A percentile compares a stretch with the other conserved stretches of the same genome.
phyloP scores from a whole-genome alignment of 2,888 invertebrate genomes.

The Campoplex nolae region DNA sequence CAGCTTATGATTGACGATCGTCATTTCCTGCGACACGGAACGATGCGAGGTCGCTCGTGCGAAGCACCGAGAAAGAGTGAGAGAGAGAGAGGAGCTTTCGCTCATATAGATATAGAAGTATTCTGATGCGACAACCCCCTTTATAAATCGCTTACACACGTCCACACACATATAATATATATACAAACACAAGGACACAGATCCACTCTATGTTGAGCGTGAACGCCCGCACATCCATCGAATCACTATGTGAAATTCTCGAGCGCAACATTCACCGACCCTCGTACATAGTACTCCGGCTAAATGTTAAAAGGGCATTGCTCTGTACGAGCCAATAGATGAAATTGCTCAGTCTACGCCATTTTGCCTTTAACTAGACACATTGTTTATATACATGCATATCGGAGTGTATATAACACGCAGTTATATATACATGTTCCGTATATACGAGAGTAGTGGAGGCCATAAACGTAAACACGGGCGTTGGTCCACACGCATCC shows the following conservation, averaged over 20 bases:
- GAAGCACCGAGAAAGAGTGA: constrained; percentile 6
- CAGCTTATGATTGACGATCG: constrained; percentile 72
- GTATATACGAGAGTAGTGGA: constrained; percentile 53
- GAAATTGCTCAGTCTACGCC: neutral
- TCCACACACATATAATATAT: neutral
- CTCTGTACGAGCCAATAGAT: neutral
- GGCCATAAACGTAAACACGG: constrained; percentile 71
- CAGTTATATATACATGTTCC: constrained; percentile 43
- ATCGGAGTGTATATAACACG: constrained; percentile 17
- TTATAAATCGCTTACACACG: constrained; percentile 32
- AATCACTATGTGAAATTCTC: constrained; percentile 20
- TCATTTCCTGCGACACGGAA: constrained; percentile 74
- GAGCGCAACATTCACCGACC: constrained; percentile 26
- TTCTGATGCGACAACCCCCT: constrained; percentile 24
- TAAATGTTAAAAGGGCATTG: constrained; percentile 19
- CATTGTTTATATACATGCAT: constrained; percentile 12
- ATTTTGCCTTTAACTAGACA: constrained; percentile 12
- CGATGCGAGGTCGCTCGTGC: constrained; percentile 66
- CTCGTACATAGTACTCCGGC: neutral
- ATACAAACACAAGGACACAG: constrained; percentile 27
- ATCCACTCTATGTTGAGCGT: constrained; percentile 17
- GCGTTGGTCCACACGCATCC: constrained; percentile 62
- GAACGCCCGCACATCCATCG: constrained; percentile 43
- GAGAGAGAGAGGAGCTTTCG: constrained; percentile 32
- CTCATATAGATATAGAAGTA: constrained; percentile 13